Percentiles rank a stretch among this genome's conserved stretches.
Evolutionary conservation across 2,797 vertebrate species (phyloP).

Genomic region (Yasuhikotakia modesta): DNA sequence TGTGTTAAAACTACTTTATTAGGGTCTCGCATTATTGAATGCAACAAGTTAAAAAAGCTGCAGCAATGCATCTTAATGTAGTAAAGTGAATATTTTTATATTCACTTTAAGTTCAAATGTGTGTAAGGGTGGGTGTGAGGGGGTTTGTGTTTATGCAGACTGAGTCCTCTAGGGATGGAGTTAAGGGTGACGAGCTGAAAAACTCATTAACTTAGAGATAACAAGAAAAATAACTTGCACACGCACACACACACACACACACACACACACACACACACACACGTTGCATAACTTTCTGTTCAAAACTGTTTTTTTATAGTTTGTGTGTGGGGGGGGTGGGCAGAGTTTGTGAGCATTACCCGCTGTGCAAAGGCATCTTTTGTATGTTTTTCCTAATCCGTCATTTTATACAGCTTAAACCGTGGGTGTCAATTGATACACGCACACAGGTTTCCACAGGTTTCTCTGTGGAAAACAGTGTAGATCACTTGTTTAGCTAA

Average conservation of each 20-base stretch:
- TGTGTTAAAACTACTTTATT: background rate
- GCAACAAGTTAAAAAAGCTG: background rate
- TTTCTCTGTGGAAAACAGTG: constrained; percentile 71
- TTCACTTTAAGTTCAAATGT: background rate
- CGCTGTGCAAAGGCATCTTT: constrained; percentile 29
- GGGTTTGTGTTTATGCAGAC: constrained; percentile 9
- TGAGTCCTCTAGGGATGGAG: constrained; percentile 27
- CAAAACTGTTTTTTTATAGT: background rate
- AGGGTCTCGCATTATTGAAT: constrained; percentile 6
- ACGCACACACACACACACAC: too few relatives aligned
- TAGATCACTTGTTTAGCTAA: too few relatives aligned
- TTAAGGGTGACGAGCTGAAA: constrained; percentile 36
- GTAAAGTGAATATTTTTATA: background rate
- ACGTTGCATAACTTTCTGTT: background rate
- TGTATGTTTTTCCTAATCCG: background rate
- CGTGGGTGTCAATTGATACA: constrained; percentile 9
- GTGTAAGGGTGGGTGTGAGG: background rate
- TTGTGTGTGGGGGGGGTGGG: background rate
- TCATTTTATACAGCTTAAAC: constrained; percentile 7
- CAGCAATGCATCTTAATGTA: background rate
- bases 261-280: constrained; percentile 7
- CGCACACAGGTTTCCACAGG: constrained; percentile 50
- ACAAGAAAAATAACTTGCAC: constrained; percentile 17
- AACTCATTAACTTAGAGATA: constrained; percentile 42
- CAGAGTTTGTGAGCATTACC: constrained; percentile 20